These are phyloP conservation scores for Tinamus major DNA, from an alignment of 2,797 vertebrate species.

Conservation along the genomic window DNA sequence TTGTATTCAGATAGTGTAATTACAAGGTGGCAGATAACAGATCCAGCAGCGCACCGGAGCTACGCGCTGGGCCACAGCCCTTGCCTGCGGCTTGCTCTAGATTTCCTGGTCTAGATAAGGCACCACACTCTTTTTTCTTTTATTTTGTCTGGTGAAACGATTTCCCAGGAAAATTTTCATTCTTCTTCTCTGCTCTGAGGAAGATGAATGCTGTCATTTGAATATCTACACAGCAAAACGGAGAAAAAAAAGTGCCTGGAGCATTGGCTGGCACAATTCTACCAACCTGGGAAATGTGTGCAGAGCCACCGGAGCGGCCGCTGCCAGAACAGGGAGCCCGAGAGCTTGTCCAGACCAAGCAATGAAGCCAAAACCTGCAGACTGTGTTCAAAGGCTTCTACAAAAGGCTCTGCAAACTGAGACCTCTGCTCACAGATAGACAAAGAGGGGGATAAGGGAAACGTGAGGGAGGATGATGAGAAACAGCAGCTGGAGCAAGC, in stretches of 20 bases:
- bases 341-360: fast-evolving
- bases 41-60: background rate
- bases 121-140: fast-evolving
- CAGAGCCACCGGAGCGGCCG: background rate
- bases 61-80: background rate
- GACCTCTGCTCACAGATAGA: background rate
- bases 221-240: background rate
- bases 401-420: background rate
- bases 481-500: background rate
- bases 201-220: background rate
- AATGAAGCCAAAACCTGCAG: background rate
- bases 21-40: background rate
- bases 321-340: background rate
- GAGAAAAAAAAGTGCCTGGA: background rate
- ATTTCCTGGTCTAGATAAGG: background rate
- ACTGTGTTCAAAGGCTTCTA: background rate
- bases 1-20: background rate
- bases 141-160: background rate
- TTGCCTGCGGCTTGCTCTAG: background rate
- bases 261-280: fast-evolving
- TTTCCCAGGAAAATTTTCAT: background rate
- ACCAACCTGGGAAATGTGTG: background rate
- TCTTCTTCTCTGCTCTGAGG: background rate
- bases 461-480: no score
- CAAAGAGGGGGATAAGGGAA: background rate